Percentiles rank a stretch among this genome's conserved stretches.
Evolutionary conservation across 2,888 invertebrate genomes (phyloP).

Genomic region (Hartigia nigra): DNA sequence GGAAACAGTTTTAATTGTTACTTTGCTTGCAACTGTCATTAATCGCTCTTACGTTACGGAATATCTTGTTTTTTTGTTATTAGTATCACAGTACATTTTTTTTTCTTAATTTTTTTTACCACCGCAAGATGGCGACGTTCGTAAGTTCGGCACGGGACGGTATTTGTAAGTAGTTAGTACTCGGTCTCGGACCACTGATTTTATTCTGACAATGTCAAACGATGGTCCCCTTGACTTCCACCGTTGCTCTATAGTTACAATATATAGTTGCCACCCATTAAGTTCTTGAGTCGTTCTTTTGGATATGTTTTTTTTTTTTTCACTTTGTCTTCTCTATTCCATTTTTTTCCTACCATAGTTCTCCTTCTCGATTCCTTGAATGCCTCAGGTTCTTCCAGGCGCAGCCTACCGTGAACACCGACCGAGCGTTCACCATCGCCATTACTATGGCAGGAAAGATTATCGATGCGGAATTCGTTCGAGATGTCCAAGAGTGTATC

Average conservation of each 20-base stretch:
- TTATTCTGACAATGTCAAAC: neutral
- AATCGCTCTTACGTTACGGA: neutral
- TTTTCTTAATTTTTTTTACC: constrained; percentile 22
- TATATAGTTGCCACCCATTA: neutral
- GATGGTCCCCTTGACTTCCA: neutral
- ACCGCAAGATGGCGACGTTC: constrained; percentile 22
- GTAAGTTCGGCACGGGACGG: neutral
- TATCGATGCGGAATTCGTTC: neutral
- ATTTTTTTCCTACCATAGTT: neutral
- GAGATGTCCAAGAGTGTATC: neutral
- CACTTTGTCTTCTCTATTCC: neutral
- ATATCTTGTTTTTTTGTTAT: constrained; percentile 17
- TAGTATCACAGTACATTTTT: too few relatives aligned
- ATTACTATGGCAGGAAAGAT: neutral
- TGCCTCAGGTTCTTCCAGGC: neutral
- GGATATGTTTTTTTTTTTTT: neutral
- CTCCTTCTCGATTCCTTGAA: constrained; percentile 1
- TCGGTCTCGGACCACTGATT: neutral
- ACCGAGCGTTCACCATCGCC: neutral
- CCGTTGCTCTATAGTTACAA: neutral
- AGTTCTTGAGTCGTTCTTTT: neutral
- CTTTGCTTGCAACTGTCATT: neutral
- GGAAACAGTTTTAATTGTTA: neutral
- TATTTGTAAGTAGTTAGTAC: neutral
- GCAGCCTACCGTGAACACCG: constrained; percentile 3